Evolutionary conservation across 2,888 invertebrate species (phyloP).

Genomic region (Seira sanloemensis): DNA sequence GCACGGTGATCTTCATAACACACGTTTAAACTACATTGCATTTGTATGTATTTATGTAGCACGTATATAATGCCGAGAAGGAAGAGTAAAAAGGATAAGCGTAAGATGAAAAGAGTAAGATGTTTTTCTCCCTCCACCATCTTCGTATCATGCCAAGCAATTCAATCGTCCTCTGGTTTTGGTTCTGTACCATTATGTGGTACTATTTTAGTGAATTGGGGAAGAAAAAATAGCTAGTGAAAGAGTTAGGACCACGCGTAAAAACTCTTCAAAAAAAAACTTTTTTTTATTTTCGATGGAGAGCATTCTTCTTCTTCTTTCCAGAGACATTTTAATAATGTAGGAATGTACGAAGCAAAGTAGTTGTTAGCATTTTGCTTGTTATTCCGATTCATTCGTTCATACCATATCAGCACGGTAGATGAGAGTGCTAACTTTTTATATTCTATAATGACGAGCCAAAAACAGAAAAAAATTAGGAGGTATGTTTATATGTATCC

Average conservation of each 20-base stretch:
- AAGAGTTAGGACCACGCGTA: constrained; percentile 14
- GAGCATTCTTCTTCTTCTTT: not conserved
- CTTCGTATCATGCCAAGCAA: constrained; percentile 23
- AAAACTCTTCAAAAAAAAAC: constrained; percentile 1
- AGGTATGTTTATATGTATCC: constrained; percentile 9
- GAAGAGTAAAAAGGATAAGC: not conserved
- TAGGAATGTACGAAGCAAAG: constrained; percentile 9
- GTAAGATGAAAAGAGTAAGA: constrained; percentile 11
- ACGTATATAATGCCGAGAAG: not conserved
- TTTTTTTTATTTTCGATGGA: not conserved
- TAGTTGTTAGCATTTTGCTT: constrained; percentile 57
- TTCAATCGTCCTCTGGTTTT: constrained; percentile 31
- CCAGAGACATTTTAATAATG: constrained; percentile 14
- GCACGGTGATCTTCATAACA: constrained; percentile 8
- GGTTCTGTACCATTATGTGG: constrained; percentile 17
- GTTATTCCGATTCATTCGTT: constrained; percentile 51
- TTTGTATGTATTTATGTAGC: not conserved
- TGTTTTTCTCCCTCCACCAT: not conserved
- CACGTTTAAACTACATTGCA: not conserved
- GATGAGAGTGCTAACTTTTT: constrained; percentile 18
- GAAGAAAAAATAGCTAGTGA: constrained; percentile 5
- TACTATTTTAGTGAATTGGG: constrained; percentile 9
- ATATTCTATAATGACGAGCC: constrained; percentile 29
- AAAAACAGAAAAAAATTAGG: constrained; percentile 25
- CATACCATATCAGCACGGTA: not conserved